Conservation (phyloP, 2,888 invertebrate species). For the Nemurella pictetii region DNA sequence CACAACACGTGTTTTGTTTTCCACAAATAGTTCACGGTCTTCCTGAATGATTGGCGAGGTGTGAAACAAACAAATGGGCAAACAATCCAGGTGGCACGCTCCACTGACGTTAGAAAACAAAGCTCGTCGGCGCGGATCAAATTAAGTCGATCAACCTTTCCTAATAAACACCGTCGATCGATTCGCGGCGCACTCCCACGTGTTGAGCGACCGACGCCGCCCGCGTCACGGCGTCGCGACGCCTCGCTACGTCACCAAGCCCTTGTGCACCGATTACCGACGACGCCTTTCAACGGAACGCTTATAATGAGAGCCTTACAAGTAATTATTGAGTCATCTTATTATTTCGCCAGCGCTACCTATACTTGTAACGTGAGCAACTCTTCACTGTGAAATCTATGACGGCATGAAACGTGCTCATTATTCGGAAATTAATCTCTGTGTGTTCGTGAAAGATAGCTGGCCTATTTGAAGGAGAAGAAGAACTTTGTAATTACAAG, state of each 20-base stretch:
- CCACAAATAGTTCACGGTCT: background rate
- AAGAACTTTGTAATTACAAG: background rate
- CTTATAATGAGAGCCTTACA: background rate
- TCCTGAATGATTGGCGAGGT: background rate
- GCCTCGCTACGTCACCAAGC: background rate
- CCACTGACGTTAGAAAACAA: background rate
- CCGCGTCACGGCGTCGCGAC: background rate
- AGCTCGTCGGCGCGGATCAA: no score
- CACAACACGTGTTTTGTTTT: background rate
- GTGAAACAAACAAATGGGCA: background rate
- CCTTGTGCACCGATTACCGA: background rate
- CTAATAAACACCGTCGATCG: background rate
- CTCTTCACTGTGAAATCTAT: background rate
- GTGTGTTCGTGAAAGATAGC: background rate
- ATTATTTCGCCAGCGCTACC: background rate
- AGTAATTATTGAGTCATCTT: background rate
- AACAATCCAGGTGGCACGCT: background rate
- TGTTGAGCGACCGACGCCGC: constrained; percentile 1
- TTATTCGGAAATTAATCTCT: background rate
- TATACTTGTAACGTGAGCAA: background rate
- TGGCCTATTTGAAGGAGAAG: background rate
- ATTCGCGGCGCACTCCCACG: background rate
- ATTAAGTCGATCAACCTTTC: background rate
- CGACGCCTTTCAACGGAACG: background rate
- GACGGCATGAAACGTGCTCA: background rate